Evolutionary conservation across 2,888 invertebrate species (phyloP).

Genomic region (Acleris sparsana): DNA sequence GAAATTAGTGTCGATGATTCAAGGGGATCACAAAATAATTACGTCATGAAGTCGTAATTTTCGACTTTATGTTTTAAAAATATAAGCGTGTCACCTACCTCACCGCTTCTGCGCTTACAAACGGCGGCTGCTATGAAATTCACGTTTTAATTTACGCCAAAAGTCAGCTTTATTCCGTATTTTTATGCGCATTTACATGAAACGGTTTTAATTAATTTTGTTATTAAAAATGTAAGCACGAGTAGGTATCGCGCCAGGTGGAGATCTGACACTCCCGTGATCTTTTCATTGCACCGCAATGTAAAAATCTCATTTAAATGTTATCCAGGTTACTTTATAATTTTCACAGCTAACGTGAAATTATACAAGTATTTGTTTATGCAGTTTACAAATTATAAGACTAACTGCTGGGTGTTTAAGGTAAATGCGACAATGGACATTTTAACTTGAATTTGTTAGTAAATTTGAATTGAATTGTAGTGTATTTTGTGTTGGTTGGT

Average conservation of each 20-base stretch:
- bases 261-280: conserved; percentile 9
- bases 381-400: too few relatives aligned
- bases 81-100: background rate
- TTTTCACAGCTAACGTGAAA: too few relatives aligned
- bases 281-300: background rate
- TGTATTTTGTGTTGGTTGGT: too few relatives aligned
- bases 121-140: conserved; percentile 51
- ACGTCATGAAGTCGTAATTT: background rate
- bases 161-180: conserved; percentile 51
- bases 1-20: too few relatives aligned
- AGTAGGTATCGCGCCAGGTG: conserved; percentile 23
- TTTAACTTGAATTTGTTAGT: too few relatives aligned
- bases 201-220: conserved; percentile 59
- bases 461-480: too few relatives aligned
- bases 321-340: too few relatives aligned
- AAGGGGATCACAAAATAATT: too few relatives aligned
- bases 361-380: too few relatives aligned
- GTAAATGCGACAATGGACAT: too few relatives aligned
- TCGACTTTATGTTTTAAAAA: background rate
- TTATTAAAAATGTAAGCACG: conserved; percentile 52
- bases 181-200: conserved; percentile 51
- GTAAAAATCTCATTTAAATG: background rate
- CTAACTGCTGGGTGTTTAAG: too few relatives aligned
- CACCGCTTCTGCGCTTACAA: conserved; percentile 43
- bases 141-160: conserved; percentile 59